phyloP scores from a whole-genome alignment of 2,797 vertebrate genomes.

The Poeciliopsis presidionis region DNA sequence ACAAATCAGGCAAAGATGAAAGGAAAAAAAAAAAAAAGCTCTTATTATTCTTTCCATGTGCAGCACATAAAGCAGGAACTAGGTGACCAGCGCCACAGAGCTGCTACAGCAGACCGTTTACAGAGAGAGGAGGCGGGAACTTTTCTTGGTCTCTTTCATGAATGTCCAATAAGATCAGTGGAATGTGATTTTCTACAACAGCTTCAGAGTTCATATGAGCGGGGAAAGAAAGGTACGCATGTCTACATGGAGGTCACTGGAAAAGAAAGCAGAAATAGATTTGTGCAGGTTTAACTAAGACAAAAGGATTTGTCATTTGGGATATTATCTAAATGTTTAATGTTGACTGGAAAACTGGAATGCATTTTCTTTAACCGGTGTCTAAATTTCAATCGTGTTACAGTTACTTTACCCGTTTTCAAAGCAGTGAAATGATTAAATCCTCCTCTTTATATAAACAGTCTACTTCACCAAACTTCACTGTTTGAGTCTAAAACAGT shows the following conservation, averaged over 20 bases:
- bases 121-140: conserved; percentile 22
- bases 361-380: conserved; percentile 23
- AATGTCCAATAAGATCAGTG: conserved; percentile 44
- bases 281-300: conserved; percentile 51
- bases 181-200: conserved; percentile 53
- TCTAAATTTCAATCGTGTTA: conserved; percentile 8
- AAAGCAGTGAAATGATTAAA: conserved; percentile 19
- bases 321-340: conserved; percentile 16
- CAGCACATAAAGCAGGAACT: conserved; percentile 33
- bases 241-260: conserved; percentile 35
- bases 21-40: conserved; percentile 18
- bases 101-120: conserved; percentile 47
- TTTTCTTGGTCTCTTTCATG: conserved; percentile 1
- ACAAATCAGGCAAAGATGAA: conserved; percentile 20
- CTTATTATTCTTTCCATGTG: conserved; percentile 36
- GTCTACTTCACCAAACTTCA: conserved; percentile 36
- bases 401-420: background rate
- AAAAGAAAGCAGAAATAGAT: conserved; percentile 26
- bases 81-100: conserved; percentile 31
- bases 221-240: conserved; percentile 42
- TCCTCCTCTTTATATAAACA: conserved; percentile 28
- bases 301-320: conserved; percentile 24
- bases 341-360: conserved; percentile 45
- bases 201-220: conserved; percentile 45
- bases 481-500: conserved; percentile 48